phyloP scores from a whole-genome alignment of 1,140 invertebrate genomes.

The Drosophila arawakana region DNA sequence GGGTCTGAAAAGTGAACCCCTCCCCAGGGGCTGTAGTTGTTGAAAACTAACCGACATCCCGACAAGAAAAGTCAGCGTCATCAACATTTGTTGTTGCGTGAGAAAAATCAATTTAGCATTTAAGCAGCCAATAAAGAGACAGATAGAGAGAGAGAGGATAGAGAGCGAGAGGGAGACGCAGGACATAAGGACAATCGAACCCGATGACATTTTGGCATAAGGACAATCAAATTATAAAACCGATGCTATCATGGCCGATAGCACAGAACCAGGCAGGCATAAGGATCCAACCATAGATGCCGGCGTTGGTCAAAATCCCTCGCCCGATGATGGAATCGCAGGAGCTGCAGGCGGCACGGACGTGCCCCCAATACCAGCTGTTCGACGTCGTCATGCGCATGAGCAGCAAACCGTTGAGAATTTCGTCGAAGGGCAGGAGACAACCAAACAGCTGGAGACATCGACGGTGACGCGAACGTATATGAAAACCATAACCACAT shows the following conservation, averaged over 20 bases:
- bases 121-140: conserved; percentile 18
- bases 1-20: conserved; percentile 57
- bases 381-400: conserved; percentile 74
- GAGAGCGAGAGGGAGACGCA: conserved; percentile 14
- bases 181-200: conserved; percentile 39
- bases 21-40: conserved; percentile 54
- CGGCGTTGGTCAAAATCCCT: conserved; percentile 10
- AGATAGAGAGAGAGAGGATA: too few species aligned
- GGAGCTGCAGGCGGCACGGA: conserved; percentile 35
- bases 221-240: conserved; percentile 54
- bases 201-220: conserved; percentile 68
- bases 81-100: conserved; percentile 58
- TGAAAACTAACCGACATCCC: conserved; percentile 45
- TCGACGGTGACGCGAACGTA: conserved; percentile 78
- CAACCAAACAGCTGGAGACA: conserved; percentile 72
- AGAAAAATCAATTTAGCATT: conserved; percentile 82
- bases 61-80: conserved; percentile 47
- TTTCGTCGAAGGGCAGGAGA: conserved; percentile 28
- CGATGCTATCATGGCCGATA: conserved; percentile 83
- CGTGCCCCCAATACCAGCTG: conserved; percentile 77
- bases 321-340: conserved; percentile 1
- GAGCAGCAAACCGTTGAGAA: conserved; percentile 57
- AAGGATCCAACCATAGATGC: conserved; percentile 74
- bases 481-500: conserved; percentile 76
- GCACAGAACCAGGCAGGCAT: conserved; percentile 72